Evolutionary conservation across 1,140 invertebrate species (phyloP).

Genomic region (Tetramorium simillimum): DNA sequence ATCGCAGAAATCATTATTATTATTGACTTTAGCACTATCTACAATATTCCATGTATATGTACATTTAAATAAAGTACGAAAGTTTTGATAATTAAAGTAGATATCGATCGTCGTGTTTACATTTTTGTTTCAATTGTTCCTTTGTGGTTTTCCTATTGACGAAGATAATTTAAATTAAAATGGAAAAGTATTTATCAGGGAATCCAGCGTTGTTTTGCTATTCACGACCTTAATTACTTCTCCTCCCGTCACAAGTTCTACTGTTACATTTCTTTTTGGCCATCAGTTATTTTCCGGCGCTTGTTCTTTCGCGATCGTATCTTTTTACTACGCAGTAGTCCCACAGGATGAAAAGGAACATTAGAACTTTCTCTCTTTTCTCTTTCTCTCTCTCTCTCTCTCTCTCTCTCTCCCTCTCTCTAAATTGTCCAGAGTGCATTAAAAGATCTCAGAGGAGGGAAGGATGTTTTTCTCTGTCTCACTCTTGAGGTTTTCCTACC

Average conservation of each 20-base stretch:
- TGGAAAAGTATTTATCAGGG: not conserved
- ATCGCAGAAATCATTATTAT: constrained; percentile 6
- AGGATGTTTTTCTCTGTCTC: not conserved
- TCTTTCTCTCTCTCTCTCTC: no score
- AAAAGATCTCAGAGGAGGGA: constrained; percentile 2
- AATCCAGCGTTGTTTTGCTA: not conserved
- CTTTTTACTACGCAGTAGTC: not conserved
- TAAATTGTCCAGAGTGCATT: constrained; percentile 31
- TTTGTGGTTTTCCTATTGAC: not conserved
- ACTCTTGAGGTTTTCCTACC: not conserved
- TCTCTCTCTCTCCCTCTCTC: no score
- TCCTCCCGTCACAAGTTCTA: not conserved
- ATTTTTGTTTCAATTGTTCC: not conserved
- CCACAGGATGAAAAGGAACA: not conserved
- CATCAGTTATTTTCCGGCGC: constrained; percentile 22
- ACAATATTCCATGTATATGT: not conserved
- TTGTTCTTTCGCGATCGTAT: constrained; percentile 12
- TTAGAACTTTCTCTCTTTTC: not conserved
- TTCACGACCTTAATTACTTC: constrained; percentile 12
- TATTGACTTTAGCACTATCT: not conserved
- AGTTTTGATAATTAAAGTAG: not conserved
- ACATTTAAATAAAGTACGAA: not conserved
- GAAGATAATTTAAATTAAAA: not conserved
- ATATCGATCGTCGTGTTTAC: not conserved
- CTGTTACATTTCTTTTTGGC: not conserved